A percentile compares a stretch with the other conserved stretches of the same genome.
Conservation (phyloP, 2,113 vertebrate genomes). For the Rhegmatorhina hoffmannsi region DNA sequence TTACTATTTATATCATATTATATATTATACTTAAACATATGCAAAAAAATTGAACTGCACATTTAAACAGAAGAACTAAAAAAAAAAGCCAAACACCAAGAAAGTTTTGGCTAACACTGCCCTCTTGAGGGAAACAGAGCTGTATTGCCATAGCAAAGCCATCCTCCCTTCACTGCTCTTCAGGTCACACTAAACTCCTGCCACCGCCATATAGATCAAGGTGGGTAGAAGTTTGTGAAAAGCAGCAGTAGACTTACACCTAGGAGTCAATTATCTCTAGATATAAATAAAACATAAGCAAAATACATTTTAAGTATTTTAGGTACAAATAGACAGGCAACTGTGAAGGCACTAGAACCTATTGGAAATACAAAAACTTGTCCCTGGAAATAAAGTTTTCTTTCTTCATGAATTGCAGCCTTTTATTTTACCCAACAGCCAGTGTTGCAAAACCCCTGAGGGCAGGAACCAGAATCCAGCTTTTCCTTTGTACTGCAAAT, state of each 20-base stretch:
- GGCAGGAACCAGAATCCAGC: not conserved
- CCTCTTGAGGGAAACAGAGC: conserved; percentile 20
- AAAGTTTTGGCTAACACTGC: not conserved
- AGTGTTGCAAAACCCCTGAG: not conserved
- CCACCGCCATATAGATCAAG: not conserved
- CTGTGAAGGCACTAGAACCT: not conserved
- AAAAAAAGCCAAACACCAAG: not conserved
- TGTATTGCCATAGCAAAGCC: not conserved
- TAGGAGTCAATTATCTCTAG: not conserved
- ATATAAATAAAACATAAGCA: no score
- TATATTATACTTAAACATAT: not conserved
- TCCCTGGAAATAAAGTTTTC: not conserved
- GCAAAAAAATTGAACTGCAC: not conserved
- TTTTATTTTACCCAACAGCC: not conserved
- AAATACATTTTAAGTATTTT: not conserved
- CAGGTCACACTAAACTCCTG: not conserved
- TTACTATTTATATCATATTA: not conserved
- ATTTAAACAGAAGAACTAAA: not conserved
- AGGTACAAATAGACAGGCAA: not conserved
- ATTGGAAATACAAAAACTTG: not conserved
- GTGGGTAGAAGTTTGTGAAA: not conserved
- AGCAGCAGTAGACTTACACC: not conserved
- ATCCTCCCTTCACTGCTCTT: not conserved
- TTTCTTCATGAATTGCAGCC: not conserved
- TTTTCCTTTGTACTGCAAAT: not conserved